These are phyloP conservation scores for Sminthopsis crassicaudata DNA, from an alignment of 2,113 vertebrate genomes.

Conservation along the genomic window DNA sequence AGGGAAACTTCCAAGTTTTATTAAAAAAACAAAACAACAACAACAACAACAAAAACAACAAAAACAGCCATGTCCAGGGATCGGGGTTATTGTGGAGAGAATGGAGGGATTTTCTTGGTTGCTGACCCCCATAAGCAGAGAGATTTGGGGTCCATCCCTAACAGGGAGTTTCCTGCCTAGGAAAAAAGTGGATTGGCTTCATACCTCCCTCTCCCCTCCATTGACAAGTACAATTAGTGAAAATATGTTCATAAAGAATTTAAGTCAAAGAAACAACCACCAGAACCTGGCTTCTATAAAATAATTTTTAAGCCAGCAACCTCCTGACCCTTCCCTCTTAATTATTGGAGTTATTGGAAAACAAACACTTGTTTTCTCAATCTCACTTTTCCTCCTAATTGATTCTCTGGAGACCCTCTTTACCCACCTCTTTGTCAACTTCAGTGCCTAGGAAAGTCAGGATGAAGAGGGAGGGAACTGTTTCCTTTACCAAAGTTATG, in stretches of 20 bases:
- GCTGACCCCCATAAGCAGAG: neutral
- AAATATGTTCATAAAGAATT: neutral
- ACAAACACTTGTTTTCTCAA: neutral
- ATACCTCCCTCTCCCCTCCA: neutral
- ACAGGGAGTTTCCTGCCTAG: neutral
- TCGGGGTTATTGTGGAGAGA: neutral
- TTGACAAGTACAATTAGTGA: neutral
- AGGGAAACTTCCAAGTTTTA: neutral
- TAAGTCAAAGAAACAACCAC: neutral
- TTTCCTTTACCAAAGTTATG: too few relatives aligned
- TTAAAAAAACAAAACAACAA: too few relatives aligned
- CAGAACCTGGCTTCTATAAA: neutral
- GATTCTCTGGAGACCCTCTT: neutral
- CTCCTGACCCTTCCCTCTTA: neutral
- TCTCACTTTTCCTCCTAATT: neutral
- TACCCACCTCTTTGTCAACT: neutral
- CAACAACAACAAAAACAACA: too few relatives aligned
- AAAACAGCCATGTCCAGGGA: neutral
- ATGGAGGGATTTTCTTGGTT: neutral
- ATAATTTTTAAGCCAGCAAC: neutral
- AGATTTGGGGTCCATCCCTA: neutral
- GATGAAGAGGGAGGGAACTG: neutral
- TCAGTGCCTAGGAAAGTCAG: neutral
- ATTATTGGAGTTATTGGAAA: neutral
- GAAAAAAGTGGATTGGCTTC: neutral